Evolutionary conservation across 2,797 vertebrate genomes (phyloP).

Genomic region (Amblyopsis hoosieri): DNA sequence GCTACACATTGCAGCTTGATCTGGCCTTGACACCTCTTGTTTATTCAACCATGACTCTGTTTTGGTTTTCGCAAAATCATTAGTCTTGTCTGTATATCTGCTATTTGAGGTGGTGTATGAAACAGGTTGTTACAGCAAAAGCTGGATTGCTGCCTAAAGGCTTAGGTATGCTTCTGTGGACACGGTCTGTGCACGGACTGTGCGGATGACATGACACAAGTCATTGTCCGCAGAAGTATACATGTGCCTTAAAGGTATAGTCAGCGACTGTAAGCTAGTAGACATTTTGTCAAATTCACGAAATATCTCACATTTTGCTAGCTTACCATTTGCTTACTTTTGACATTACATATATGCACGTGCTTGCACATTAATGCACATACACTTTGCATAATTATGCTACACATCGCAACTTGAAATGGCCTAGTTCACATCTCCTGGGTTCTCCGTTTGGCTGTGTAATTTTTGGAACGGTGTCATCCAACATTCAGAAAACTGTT

Average conservation of each 20-base stretch:
- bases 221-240: too few species aligned
- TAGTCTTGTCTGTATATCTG: background rate
- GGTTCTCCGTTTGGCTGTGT: slow-evolving; percentile 6
- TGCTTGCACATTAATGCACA: background rate
- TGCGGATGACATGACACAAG: too few species aligned
- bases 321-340: slow-evolving; percentile 10
- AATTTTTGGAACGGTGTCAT: background rate
- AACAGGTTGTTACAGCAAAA: background rate
- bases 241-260: too few species aligned
- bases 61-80: slow-evolving; percentile 9
- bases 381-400: background rate
- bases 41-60: background rate
- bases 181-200: too few species aligned
- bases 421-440: slow-evolving; percentile 30
- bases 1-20: background rate
- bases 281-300: too few species aligned
- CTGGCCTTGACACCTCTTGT: background rate
- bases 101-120: background rate
- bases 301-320: too few species aligned
- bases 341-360: slow-evolving; percentile 1
- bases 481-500: background rate
- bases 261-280: too few species aligned
- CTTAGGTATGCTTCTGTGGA: too few species aligned
- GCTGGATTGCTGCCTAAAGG: too few species aligned
- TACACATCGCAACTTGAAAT: background rate